Evolutionary conservation across 1,140 invertebrate species (phyloP).

Genomic region (Drosophila novamexicana): DNA sequence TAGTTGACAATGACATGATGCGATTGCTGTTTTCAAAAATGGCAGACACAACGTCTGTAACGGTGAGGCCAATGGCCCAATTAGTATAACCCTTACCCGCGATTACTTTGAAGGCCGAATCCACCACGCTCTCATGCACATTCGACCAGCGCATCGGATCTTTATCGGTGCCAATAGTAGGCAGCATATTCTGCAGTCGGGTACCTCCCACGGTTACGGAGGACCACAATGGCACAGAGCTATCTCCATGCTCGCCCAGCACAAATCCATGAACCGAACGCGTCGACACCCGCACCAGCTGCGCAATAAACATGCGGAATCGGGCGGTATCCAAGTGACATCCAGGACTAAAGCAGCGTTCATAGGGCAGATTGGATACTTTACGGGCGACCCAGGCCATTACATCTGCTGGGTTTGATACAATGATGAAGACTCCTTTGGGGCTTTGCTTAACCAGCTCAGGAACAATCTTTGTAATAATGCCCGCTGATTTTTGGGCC

Average conservation of each 20-base stretch:
- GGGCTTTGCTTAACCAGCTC: slow-evolving; percentile 92
- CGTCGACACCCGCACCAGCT: slow-evolving; percentile 91
- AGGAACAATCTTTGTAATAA: slow-evolving; percentile 91
- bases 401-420: slow-evolving; percentile 94
- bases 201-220: slow-evolving; percentile 85
- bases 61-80: slow-evolving; percentile 93
- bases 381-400: slow-evolving; percentile 95
- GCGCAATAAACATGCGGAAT: slow-evolving; percentile 89
- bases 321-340: slow-evolving; percentile 94
- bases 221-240: slow-evolving; percentile 93
- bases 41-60: slow-evolving; percentile 88
- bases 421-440: slow-evolving; percentile 91
- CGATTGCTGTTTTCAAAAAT: slow-evolving; percentile 89
- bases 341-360: slow-evolving; percentile 93
- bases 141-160: slow-evolving; percentile 91
- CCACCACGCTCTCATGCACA: slow-evolving; percentile 89
- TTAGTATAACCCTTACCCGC: slow-evolving; percentile 94
- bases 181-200: slow-evolving; percentile 88
- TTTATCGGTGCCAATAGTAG: slow-evolving; percentile 87
- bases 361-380: slow-evolving; percentile 91
- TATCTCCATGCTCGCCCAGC: slow-evolving; percentile 93
- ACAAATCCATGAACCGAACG: slow-evolving; percentile 93
- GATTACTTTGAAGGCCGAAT: slow-evolving; percentile 92
- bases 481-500: slow-evolving; percentile 87
- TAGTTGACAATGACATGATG: slow-evolving; percentile 91